Evolutionary conservation across 2,797 vertebrate genomes (phyloP).

Genomic region (Remorina albescens): DNA sequence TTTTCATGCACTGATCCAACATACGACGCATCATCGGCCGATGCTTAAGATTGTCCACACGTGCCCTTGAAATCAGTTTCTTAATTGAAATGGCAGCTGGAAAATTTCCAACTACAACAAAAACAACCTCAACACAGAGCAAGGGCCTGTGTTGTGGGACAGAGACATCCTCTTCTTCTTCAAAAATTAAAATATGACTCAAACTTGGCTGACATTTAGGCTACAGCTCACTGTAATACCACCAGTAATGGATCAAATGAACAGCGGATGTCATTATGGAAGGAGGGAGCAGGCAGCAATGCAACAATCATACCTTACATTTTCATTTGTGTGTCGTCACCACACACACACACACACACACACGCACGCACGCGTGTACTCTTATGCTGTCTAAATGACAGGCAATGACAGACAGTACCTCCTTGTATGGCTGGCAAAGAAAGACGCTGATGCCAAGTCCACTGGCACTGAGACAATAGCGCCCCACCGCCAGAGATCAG

Average conservation of each 20-base stretch:
- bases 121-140: slow-evolving; percentile 37
- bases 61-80: slow-evolving; percentile 47
- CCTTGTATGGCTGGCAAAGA: slow-evolving; percentile 34
- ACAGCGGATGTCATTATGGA: slow-evolving; percentile 43
- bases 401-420: slow-evolving; percentile 39
- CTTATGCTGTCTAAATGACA: slow-evolving; percentile 32
- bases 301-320: slow-evolving; percentile 49
- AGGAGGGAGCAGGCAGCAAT: slow-evolving; percentile 12
- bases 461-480: slow-evolving; percentile 18
- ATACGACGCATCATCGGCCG: slow-evolving; percentile 53
- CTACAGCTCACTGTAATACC: slow-evolving; percentile 44
- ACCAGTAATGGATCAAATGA: slow-evolving; percentile 59
- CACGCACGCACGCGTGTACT: background rate
- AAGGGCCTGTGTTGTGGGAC: slow-evolving; percentile 35
- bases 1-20: slow-evolving; percentile 44
- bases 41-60: slow-evolving; percentile 52
- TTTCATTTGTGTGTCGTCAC: slow-evolving; percentile 49
- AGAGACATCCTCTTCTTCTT: slow-evolving; percentile 15
- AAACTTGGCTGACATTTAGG: slow-evolving; percentile 65
- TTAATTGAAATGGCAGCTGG: slow-evolving; percentile 67
- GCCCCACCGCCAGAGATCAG: slow-evolving; percentile 14
- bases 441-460: slow-evolving; percentile 2
- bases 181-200: slow-evolving; percentile 67
- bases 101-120: slow-evolving; percentile 48
- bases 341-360: background rate